phyloP scores from a whole-genome alignment of 1,140 invertebrate species.

The Orchestia grillus region DNA sequence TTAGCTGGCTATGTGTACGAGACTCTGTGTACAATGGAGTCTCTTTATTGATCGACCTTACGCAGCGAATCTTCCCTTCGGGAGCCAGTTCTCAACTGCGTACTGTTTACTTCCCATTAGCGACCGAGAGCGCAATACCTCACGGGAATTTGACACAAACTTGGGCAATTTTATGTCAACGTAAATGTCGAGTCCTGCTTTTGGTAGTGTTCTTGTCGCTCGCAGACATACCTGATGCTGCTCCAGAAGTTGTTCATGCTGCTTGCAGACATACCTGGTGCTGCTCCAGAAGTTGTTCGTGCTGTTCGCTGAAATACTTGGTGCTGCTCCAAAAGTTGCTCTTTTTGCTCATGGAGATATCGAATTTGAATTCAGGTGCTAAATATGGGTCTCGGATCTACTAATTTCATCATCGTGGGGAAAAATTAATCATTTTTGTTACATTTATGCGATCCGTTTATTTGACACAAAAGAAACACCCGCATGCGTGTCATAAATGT shows the following conservation, averaged over 20 bases:
- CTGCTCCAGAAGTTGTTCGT: no score
- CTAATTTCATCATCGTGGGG: no score
- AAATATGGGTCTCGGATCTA: no score
- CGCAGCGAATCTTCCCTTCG: background rate
- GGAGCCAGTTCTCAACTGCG: background rate
- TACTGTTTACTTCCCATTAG: background rate
- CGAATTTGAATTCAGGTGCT: background rate
- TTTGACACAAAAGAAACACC: no score
- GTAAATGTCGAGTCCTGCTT: background rate
- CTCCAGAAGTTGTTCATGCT: no score
- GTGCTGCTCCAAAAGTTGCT: background rate
- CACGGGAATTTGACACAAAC: background rate
- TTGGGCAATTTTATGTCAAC: background rate
- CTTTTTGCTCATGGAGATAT: background rate
- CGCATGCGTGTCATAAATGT: no score
- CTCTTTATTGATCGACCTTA: background rate
- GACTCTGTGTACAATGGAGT: no score
- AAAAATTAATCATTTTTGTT: no score
- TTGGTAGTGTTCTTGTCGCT: background rate
- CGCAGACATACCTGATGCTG: background rate
- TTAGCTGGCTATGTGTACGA: no score
- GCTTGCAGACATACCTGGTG: no score
- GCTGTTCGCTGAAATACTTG: background rate
- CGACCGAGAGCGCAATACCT: background rate
- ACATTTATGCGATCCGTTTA: no score